These are phyloP conservation scores for Petrocephalus microphthalmus DNA, from an alignment of 2,113 vertebrate genomes.

Conservation along the genomic window DNA sequence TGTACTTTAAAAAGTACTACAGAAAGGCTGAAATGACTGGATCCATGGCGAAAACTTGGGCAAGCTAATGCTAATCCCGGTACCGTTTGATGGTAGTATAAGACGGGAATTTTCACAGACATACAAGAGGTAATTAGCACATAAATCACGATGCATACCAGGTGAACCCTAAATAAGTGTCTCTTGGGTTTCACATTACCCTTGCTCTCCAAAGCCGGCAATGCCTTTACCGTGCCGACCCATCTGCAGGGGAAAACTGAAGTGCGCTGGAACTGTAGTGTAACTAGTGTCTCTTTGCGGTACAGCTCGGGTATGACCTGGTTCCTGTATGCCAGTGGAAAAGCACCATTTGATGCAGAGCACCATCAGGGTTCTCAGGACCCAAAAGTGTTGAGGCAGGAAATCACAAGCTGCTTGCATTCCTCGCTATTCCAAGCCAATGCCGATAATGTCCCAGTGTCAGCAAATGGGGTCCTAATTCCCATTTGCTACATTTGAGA, in stretches of 20 bases:
- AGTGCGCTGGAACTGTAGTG: not conserved
- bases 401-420: not conserved
- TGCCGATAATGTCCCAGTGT: not conserved
- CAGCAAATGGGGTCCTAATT: not conserved
- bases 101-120: not conserved
- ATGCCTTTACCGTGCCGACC: not conserved
- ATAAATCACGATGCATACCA: not conserved
- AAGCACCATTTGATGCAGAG: not conserved
- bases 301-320: not conserved
- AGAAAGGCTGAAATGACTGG: no score
- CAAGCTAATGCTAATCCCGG: not conserved
- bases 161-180: not conserved
- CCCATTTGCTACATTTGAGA: not conserved
- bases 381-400: not conserved
- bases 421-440: not conserved
- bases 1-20: no score
- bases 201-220: not conserved
- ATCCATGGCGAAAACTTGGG: not conserved
- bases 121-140: not conserved
- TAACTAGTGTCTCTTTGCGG: not conserved
- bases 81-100: not conserved
- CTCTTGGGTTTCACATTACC: not conserved
- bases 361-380: not conserved
- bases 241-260: not conserved
- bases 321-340: not conserved